These are phyloP conservation scores for Drosophila peninsularis DNA, from an alignment of 2,888 invertebrate genomes.

Conservation along the genomic window DNA sequence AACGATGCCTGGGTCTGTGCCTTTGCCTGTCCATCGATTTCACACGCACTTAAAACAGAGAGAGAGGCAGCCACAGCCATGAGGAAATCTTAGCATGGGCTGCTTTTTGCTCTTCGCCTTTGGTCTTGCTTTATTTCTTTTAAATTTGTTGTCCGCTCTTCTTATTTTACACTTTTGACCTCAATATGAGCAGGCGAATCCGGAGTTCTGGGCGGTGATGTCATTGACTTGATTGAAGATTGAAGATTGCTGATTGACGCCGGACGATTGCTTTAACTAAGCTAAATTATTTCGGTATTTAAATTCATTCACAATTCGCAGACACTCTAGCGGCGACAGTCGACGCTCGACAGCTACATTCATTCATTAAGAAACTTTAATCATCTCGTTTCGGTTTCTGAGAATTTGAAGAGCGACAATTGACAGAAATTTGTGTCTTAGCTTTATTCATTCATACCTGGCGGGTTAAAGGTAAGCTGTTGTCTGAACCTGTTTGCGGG, in stretches of 20 bases:
- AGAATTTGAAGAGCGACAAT: conserved; percentile 51
- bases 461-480: conserved; percentile 20
- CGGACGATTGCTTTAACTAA: conserved; percentile 19
- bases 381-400: conserved; percentile 38
- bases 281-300: conserved; percentile 27
- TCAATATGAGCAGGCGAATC: conserved; percentile 57
- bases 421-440: conserved; percentile 9
- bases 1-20: conserved; percentile 61
- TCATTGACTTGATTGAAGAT: conserved; percentile 54
- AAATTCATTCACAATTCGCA: conserved; percentile 45
- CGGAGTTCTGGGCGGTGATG: conserved; percentile 51
- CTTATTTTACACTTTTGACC: conserved; percentile 74
- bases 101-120: conserved; percentile 6
- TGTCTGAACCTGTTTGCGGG: conserved; percentile 33
- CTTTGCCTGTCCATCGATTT: conserved; percentile 71
- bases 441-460: conserved; percentile 64
- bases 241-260: conserved; percentile 24
- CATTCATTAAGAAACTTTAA: conserved; percentile 35
- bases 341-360: conserved; percentile 13
- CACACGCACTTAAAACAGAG: conserved; percentile 67
- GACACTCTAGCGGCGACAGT: neutral
- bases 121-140: conserved; percentile 56
- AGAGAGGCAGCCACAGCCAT: conserved; percentile 12
- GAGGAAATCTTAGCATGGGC: conserved; percentile 61
- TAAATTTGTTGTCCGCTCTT: conserved; percentile 50